Evolutionary conservation across 1,140 invertebrate species (phyloP).

Genomic region (Drepana arcuata): DNA sequence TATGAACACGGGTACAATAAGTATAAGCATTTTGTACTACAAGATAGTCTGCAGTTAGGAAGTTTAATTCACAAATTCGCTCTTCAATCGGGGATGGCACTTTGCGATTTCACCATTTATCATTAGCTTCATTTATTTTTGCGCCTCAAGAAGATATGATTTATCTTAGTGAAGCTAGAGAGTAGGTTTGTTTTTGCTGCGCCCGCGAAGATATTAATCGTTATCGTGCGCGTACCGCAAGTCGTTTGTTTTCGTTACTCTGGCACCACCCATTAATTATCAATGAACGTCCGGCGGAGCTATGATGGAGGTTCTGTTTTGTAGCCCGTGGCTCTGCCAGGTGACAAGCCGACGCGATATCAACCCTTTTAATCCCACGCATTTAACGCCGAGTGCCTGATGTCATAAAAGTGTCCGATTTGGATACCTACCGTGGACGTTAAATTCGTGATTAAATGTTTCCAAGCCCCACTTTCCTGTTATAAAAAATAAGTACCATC

Average conservation of each 20-base stretch:
- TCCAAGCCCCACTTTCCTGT: constrained; percentile 32
- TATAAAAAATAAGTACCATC: constrained; percentile 45
- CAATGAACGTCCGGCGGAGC: constrained; percentile 62
- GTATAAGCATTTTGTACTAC: too few species aligned
- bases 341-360: constrained; percentile 61
- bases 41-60: too few species aligned
- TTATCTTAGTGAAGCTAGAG: constrained; percentile 56
- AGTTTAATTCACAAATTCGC: constrained; percentile 48
- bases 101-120: constrained; percentile 60
- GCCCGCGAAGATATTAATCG: constrained; percentile 65
- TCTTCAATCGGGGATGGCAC: constrained; percentile 41
- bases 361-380: constrained; percentile 68
- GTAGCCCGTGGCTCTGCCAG: constrained; percentile 60
- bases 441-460: constrained; percentile 62
- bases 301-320: constrained; percentile 62
- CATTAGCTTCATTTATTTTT: constrained; percentile 70
- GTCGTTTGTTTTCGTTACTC: constrained; percentile 69
- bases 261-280: constrained; percentile 69
- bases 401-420: constrained; percentile 70
- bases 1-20: too few species aligned
- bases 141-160: constrained; percentile 64
- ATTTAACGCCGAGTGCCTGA: constrained; percentile 62
- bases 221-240: constrained; percentile 59
- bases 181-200: constrained; percentile 65
- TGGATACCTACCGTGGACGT: constrained; percentile 46